phyloP scores from a whole-genome alignment of 2,113 vertebrate species.

The Boulengerochromis microlepis region DNA sequence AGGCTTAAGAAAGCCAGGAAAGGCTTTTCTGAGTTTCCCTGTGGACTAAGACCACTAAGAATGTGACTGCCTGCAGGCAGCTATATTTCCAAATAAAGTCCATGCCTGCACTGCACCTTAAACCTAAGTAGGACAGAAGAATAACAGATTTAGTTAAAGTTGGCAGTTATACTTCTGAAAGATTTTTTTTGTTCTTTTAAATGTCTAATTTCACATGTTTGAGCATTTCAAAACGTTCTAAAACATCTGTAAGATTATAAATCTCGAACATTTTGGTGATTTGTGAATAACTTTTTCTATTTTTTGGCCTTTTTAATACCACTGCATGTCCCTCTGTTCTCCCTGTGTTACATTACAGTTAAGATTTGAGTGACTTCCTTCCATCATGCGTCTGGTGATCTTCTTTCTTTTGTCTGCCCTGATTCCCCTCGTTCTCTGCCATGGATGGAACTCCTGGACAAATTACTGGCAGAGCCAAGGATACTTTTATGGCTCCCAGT shows the following conservation, averaged over 20 bases:
- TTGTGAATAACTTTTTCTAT: background rate
- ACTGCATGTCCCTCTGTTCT: background rate
- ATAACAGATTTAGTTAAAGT: background rate
- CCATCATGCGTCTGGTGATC: constrained; percentile 72
- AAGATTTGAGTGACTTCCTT: constrained; percentile 65
- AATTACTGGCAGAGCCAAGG: constrained; percentile 68
- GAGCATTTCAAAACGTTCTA: background rate
- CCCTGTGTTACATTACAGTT: background rate
- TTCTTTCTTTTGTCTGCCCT: constrained; percentile 58
- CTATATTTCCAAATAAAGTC: constrained; percentile 2
- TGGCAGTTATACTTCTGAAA: background rate
- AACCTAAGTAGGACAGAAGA: background rate
- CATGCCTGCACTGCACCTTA: background rate
- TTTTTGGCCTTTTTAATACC: background rate
- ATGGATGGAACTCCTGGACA: constrained; percentile 78
- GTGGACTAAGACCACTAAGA: constrained; percentile 36
- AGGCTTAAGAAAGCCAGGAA: background rate
- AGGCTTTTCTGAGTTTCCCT: background rate
- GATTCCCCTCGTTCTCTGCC: constrained; percentile 69
- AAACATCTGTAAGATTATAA: background rate
- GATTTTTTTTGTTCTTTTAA: background rate
- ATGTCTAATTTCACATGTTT: background rate
- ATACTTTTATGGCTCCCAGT: constrained; percentile 40
- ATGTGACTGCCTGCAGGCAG: constrained; percentile 22
- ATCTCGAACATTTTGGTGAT: background rate